A percentile compares a stretch with the other conserved stretches of the same genome.
phyloP scores from a whole-genome alignment of 1,140 invertebrate species.

The Lepidurus couesii region DNA sequence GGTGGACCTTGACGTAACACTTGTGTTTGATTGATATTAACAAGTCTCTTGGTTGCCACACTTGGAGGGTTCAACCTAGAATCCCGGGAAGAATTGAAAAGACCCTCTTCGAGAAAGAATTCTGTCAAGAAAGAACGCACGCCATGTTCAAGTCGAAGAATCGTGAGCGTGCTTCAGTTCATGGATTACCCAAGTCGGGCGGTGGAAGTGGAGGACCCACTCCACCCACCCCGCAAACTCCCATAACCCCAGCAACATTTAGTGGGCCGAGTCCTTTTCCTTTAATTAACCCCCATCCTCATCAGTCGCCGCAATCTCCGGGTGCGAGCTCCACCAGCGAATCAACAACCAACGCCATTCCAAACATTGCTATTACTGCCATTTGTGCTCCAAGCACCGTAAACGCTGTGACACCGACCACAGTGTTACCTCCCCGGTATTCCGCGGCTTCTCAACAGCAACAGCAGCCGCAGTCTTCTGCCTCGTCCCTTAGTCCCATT shows the following conservation, averaged over 20 bases:
- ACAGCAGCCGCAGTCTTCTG: not conserved
- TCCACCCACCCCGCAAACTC: not conserved
- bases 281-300: conserved; percentile 1
- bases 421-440: not conserved
- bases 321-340: not conserved
- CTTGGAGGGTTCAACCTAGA: no score
- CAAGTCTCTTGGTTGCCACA: no score
- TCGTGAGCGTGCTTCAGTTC: not conserved
- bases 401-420: not conserved
- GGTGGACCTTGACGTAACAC: no score
- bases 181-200: not conserved
- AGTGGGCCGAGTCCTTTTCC: not conserved
- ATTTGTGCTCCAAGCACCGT: not conserved
- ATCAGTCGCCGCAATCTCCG: not conserved
- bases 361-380: not conserved
- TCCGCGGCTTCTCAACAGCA: not conserved
- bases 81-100: not conserved
- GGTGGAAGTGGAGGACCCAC: not conserved
- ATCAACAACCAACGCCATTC: not conserved
- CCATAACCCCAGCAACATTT: not conserved
- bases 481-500: conserved; percentile 24
- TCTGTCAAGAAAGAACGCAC: not conserved
- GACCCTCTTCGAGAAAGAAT: not conserved
- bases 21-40: no score
- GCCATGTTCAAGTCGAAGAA: not conserved